Evolutionary conservation across 1,140 invertebrate genomes (phyloP).

Genomic region (Conus ventricosus): DNA sequence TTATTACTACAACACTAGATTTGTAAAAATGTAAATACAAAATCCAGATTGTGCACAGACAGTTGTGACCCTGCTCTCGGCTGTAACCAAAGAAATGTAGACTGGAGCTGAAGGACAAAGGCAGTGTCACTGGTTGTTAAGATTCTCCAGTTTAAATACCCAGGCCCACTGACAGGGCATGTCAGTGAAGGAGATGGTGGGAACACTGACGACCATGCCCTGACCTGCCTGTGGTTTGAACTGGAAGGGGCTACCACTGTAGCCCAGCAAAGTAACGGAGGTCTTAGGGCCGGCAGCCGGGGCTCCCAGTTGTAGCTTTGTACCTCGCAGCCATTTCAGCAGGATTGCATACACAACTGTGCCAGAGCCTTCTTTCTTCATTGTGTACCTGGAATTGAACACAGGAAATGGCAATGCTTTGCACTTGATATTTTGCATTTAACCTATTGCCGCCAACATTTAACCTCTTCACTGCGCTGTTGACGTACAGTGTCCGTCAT

Average conservation of each 20-base stretch:
- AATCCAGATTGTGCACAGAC: too few species aligned
- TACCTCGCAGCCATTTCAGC: slow-evolving; percentile 54
- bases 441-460: too few species aligned
- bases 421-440: too few species aligned
- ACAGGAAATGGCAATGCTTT: background rate
- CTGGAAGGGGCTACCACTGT: slow-evolving; percentile 35
- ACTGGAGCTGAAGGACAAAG: background rate
- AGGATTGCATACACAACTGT: slow-evolving; percentile 82
- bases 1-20: too few species aligned
- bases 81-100: too few species aligned
- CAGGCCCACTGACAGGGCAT: slow-evolving; percentile 63
- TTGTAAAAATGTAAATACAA: too few species aligned
- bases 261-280: slow-evolving; percentile 53
- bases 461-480: too few species aligned
- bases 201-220: slow-evolving; percentile 53
- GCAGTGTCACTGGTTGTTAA: slow-evolving; percentile 35
- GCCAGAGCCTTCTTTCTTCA: slow-evolving; percentile 71
- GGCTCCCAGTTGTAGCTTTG: slow-evolving; percentile 45
- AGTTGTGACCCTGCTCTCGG: too few species aligned
- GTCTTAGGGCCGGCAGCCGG: slow-evolving; percentile 37
- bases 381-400: slow-evolving; percentile 70
- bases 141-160: slow-evolving; percentile 50
- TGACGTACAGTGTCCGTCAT: too few species aligned
- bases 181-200: slow-evolving; percentile 46
- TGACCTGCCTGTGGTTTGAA: slow-evolving; percentile 26